phyloP scores from a whole-genome alignment of 2,113 vertebrate genomes.

The Proteles cristata region DNA sequence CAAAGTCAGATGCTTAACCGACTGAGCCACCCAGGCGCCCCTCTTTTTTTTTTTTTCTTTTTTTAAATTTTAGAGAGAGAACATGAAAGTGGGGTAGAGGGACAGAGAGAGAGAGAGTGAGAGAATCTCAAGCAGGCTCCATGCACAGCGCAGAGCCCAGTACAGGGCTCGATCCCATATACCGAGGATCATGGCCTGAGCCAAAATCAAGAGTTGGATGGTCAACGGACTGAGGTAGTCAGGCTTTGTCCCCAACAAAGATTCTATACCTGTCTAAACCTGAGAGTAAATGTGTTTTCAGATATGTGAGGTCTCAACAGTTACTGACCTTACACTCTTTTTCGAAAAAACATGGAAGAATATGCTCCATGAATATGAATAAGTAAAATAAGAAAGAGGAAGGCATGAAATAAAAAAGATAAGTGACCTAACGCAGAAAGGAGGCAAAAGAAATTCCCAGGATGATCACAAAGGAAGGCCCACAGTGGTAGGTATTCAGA shows the following conservation, averaged over 20 bases:
- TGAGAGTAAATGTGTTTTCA: not conserved
- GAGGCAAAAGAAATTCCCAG: not conserved
- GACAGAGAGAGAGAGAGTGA: too few species aligned
- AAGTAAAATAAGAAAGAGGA: conserved; percentile 1
- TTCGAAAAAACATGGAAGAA: not conserved
- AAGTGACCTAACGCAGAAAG: not conserved
- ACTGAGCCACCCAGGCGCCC: too few species aligned
- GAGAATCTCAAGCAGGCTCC: too few species aligned
- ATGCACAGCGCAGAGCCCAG: too few species aligned
- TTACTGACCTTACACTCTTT: not conserved
- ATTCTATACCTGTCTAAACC: not conserved
- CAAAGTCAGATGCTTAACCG: too few species aligned
- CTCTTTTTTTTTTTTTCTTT: too few species aligned
- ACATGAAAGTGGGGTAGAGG: too few species aligned
- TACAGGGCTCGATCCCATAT: too few species aligned
- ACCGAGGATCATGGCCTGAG: too few species aligned
- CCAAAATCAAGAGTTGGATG: too few species aligned
- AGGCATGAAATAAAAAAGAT: not conserved
- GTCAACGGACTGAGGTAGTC: too few species aligned
- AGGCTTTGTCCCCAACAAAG: not conserved
- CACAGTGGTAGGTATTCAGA: not conserved
- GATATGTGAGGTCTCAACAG: not conserved
- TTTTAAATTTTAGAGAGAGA: too few species aligned
- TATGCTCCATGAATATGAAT: not conserved
- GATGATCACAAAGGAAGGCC: not conserved